A percentile compares a stretch with the other conserved stretches of the same genome.
Conservation (phyloP, 2,888 invertebrate genomes). For the Meteorus colon region DNA sequence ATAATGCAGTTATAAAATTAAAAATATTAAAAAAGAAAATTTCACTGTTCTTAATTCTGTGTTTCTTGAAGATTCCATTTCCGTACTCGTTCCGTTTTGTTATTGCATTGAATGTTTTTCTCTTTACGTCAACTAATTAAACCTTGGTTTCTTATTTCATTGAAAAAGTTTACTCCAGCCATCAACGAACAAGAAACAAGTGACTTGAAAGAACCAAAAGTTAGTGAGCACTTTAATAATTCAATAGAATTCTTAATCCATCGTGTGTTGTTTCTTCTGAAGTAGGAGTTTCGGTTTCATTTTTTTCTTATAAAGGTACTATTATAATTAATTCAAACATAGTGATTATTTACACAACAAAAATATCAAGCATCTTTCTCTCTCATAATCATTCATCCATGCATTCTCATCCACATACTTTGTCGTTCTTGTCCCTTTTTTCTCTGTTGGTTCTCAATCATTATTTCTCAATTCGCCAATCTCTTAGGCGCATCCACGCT, state of each 20-base stretch:
- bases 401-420: slow-evolving; percentile 40
- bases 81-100: slow-evolving; percentile 29
- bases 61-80: slow-evolving; percentile 48
- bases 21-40: slow-evolving; percentile 67
- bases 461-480: neutral
- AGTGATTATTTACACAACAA: slow-evolving; percentile 69
- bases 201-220: neutral
- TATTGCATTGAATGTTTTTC: neutral
- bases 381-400: slow-evolving; percentile 23
- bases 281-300: slow-evolving; percentile 15
- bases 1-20: slow-evolving; percentile 71
- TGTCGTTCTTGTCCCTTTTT: neutral
- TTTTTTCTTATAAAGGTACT: slow-evolving; percentile 2
- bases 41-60: slow-evolving; percentile 37
- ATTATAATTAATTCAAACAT: slow-evolving; percentile 60
- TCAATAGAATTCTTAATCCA: neutral
- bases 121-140: neutral
- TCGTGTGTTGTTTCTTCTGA: neutral
- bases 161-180: neutral
- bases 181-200: neutral
- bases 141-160: neutral
- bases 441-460: slow-evolving; percentile 46
- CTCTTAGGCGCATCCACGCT: slow-evolving; percentile 50
- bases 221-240: neutral
- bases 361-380: slow-evolving; percentile 46